A percentile compares a stretch with the other conserved stretches of the same genome.
phyloP scores from a whole-genome alignment of 2,113 vertebrate species.

The Gymnobelideus leadbeateri region DNA sequence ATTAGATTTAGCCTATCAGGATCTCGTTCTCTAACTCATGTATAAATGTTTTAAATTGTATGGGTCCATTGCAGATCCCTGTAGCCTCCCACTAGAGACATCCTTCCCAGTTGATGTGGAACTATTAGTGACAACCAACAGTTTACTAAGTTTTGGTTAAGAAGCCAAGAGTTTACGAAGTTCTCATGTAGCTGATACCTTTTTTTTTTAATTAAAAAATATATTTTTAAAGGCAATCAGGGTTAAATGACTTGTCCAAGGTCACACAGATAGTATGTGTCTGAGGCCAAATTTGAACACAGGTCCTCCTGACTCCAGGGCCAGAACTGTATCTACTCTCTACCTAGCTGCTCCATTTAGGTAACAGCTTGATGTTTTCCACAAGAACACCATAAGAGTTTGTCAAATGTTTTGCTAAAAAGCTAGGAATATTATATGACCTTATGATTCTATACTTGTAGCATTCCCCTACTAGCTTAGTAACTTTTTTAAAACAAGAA shows the following conservation, averaged over 20 bases:
- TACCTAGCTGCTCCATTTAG: not conserved
- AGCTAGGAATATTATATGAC: not conserved
- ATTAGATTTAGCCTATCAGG: not conserved
- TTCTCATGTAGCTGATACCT: not conserved
- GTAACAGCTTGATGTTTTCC: not conserved
- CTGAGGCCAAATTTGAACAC: not conserved
- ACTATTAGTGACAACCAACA: not conserved
- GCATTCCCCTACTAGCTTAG: not conserved
- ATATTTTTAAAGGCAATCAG: too few relatives aligned
- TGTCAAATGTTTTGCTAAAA: not conserved
- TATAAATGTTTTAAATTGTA: not conserved
- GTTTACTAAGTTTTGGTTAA: not conserved
- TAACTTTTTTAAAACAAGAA: not conserved
- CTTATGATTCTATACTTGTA: not conserved
- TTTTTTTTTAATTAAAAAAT: too few relatives aligned
- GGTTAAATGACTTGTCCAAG: not conserved
- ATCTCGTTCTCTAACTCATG: not conserved
- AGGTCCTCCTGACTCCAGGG: not conserved
- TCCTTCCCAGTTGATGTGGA: not conserved
- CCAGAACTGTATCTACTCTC: not conserved
- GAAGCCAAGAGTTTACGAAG: too few relatives aligned
- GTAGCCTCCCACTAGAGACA: not conserved
- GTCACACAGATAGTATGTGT: not conserved
- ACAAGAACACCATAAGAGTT: not conserved
- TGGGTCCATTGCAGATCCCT: not conserved